Base-by-base conservation (phyloP, 2,113 vertebrate genomes). In the Lagopus muta region DNA sequence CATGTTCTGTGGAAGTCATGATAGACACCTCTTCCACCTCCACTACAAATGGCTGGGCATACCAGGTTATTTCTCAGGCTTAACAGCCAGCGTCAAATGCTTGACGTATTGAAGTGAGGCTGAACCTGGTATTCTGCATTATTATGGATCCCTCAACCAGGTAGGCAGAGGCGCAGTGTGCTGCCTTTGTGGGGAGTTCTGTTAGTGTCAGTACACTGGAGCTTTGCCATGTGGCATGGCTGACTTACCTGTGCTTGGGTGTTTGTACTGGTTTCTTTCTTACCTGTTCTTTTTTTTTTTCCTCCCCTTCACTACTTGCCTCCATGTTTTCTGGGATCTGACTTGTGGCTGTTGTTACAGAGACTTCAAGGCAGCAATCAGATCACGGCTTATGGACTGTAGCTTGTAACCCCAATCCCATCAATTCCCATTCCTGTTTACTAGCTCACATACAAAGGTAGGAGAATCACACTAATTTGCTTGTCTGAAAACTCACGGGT, bases 281-380 rank as follows among this genome's bases (percentile, higher is more conserved):
- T 88, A 24, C 19, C 42, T 80, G 30, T 65, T 82, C 54, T 9
- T 58, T 47, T 38, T 76, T 36, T 36, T 73, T n/a, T 24, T 28
- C 66, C 64, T 81, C 69, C 87, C 7, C 11, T 13, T 95, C 58
- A 45, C 30, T 82, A 17, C 54, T 87, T 91, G 54, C n/a, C 50
- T 82, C 11, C 9, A 1, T 77, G 28, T 95, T 81, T 86, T 86
- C 50, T 88, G 73, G 67, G 25, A 82, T 76, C 65, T 95, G 93
- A 93, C 52, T 62, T 80, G 13, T 95, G 76, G 34, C 77, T 97
- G 10, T 90, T 94, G 66, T 96, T 95, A 69, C 92, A 95, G 92
- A 97, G 82, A 89, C 93, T 95, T 34, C 94, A 92, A 86, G 90
- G 77, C 90, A 97, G 42, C 50, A 58, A 50, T 92, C 92, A 69